Evolutionary conservation across 2,113 vertebrate genomes (phyloP).

Genomic region (Nannospalax galili): DNA sequence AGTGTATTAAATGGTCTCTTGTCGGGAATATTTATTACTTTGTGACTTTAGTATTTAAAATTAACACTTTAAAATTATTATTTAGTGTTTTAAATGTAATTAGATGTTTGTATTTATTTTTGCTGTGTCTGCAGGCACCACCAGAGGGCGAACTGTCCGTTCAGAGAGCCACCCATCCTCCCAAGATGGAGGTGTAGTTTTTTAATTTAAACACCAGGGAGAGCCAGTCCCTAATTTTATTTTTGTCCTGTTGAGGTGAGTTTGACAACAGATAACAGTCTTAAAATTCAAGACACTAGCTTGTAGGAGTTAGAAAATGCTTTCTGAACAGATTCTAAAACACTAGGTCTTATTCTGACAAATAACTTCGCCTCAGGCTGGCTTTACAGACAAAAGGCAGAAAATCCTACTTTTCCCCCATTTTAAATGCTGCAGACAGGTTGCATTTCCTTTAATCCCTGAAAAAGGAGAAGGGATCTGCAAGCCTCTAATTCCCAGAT

Average conservation of each 20-base stretch:
- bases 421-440: not conserved
- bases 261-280: not conserved
- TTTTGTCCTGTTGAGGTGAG: not conserved
- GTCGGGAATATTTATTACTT: not conserved
- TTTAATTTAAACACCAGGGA: not conserved
- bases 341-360: not conserved
- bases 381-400: constrained; percentile 1
- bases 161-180: not conserved
- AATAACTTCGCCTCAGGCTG: not conserved
- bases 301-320: not conserved
- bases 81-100: not conserved
- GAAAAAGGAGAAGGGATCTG: not conserved
- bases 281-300: not conserved
- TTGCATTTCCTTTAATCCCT: constrained; percentile 35
- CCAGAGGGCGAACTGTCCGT: not conserved
- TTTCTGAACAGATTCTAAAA: not conserved
- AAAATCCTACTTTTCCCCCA: not conserved
- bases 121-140: not conserved
- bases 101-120: not conserved
- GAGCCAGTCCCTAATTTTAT: constrained; percentile 61
- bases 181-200: not conserved
- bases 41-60: not conserved
- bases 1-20: not conserved
- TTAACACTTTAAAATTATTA: not conserved
- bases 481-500: constrained; percentile 14